A percentile compares a stretch with the other conserved stretches of the same genome.
Evolutionary conservation across 2,113 vertebrate genomes (phyloP).

Genomic region (Neolamprologus caudopunctatus): DNA sequence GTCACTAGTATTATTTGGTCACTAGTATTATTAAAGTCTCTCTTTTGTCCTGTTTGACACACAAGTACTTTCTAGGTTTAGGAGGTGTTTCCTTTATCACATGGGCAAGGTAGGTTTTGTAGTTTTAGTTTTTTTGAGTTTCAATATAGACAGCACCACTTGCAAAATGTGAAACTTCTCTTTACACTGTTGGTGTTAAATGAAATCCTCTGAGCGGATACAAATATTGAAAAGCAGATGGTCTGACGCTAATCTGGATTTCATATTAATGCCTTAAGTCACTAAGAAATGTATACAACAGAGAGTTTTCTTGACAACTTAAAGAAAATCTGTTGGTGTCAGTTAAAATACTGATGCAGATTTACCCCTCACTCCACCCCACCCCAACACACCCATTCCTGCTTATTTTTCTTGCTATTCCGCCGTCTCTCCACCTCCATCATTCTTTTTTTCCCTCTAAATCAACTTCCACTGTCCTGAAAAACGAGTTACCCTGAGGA

Average conservation of each 20-base stretch:
- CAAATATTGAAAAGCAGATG: constrained; percentile 61
- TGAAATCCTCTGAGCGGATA: constrained; percentile 55
- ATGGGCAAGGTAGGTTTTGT: no score
- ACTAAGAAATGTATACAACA: constrained; percentile 41
- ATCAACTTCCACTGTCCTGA: constrained; percentile 57
- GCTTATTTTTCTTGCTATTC: background rate
- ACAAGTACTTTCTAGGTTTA: background rate
- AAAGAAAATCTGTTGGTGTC: constrained; percentile 24
- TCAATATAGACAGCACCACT: background rate
- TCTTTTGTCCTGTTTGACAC: background rate
- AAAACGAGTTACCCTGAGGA: constrained; percentile 63
- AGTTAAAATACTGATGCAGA: constrained; percentile 11
- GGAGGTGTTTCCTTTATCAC: background rate
- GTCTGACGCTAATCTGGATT: constrained; percentile 68
- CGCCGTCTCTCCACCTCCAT: background rate
- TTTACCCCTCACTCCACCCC: background rate
- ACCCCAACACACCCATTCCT: background rate
- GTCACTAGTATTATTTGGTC: background rate
- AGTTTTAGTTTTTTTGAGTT: background rate
- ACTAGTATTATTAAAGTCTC: background rate
- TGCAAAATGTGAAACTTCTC: constrained; percentile 8
- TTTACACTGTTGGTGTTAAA: constrained; percentile 44
- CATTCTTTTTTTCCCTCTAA: constrained; percentile 8
- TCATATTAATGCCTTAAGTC: constrained; percentile 37
- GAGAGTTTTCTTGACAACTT: constrained; percentile 45